Conservation (phyloP, 2,888 invertebrate species). For the Xestobium rufovillosum region DNA sequence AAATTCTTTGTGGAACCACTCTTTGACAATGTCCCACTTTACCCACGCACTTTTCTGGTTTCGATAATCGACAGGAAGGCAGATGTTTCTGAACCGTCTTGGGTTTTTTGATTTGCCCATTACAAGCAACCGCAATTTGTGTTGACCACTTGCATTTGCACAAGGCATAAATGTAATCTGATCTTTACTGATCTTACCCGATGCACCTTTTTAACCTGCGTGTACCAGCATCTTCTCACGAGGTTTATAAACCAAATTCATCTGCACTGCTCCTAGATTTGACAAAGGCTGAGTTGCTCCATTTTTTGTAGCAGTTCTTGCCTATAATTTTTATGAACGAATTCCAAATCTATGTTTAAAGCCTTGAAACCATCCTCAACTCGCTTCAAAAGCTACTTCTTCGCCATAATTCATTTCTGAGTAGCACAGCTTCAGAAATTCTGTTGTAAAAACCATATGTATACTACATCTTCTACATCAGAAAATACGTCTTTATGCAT, state of each 20-base stretch:
- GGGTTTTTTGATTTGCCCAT: conserved; percentile 16
- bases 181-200: conserved; percentile 12
- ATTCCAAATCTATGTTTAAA: no score
- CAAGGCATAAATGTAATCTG: conserved; percentile 2
- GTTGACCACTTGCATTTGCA: conserved; percentile 13
- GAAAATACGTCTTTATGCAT: no score
- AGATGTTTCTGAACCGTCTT: conserved; percentile 7
- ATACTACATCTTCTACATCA: no score
- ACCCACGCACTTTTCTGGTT: conserved; percentile 15
- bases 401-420: no score
- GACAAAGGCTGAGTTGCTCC: conserved; percentile 13
- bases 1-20: conserved; percentile 17
- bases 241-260: conserved; percentile 15
- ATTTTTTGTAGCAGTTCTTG: conserved; percentile 18
- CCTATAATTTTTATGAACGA: no score
- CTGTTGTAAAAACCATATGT: no score
- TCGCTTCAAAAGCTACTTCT: no score
- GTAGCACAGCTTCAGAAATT: no score
- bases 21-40: conserved; percentile 10
- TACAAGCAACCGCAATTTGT: conserved; percentile 15
- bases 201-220: conserved; percentile 11
- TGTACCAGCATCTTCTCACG: conserved; percentile 13
- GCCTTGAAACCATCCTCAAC: no score
- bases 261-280: conserved; percentile 17
- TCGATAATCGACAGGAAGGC: conserved; percentile 11